Base-by-base conservation (phyloP, 2,113 vertebrate species). In the Lucifuga dentata region DNA sequence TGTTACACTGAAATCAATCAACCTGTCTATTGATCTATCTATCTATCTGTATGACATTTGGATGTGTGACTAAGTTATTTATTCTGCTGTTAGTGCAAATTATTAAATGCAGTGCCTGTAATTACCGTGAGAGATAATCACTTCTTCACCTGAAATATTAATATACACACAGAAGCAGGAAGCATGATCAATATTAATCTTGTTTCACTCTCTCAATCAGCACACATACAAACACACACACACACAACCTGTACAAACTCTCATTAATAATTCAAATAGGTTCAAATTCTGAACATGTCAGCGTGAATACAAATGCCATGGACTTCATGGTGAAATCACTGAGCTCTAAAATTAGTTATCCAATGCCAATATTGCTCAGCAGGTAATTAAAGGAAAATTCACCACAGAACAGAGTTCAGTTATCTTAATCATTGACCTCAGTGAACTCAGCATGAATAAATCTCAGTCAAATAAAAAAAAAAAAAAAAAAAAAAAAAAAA, bases 101-200 rank as follows among this genome's bases (percentile, higher is more conserved):
- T 53, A 73, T 59, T 77, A 62, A 79, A 82, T 85, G 52, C 56
- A 69, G 43, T 60, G 68, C 48, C 64, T 39, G 41, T 71, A 80
- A 81, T 85, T 79, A 83, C 69, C 56, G 68, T 45, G 32, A 70
- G 53, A 75, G 71, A 80, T 89, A 87, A 89, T 92, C 78, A 88
- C 74, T 64, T 69, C 72, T 78, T 79, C 46, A 78, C 55, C 72
- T 90, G 41, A 89, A 92, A 89, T 91, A 92, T 92, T 89, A 85
- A 92, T 90, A 84, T 46, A 72, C 41, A 41, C 41, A 41, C 68
- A 73, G 70, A 70, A 61, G 38, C 64, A 83, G 75, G 73, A 82
- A 76, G 78, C 60, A 52, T 71, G 78, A 89, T 93, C 75, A 91
- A 91, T 92, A 89, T 90, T 89, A 77, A 88, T 85, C 48, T 53